phyloP scores from a whole-genome alignment of 2,113 vertebrate species.

The Tautogolabrus adspersus region DNA sequence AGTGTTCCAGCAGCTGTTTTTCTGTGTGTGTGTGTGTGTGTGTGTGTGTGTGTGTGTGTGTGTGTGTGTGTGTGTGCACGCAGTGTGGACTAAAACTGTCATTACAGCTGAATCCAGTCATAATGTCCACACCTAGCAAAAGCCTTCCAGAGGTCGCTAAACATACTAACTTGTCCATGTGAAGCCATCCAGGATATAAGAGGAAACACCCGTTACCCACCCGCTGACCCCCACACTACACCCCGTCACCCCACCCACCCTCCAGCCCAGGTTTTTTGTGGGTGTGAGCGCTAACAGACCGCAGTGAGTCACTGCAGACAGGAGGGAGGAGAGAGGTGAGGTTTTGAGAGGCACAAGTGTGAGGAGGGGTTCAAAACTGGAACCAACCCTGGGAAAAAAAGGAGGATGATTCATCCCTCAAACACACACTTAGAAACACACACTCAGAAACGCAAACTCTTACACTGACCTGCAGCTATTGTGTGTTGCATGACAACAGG shows the following conservation, averaged over 20 bases:
- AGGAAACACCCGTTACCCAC: slow-evolving; percentile 62
- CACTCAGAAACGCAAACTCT: slow-evolving; percentile 26
- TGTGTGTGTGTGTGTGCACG: slow-evolving; percentile 18
- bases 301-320: slow-evolving; percentile 60
- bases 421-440: slow-evolving; percentile 14
- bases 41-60: slow-evolving; percentile 19
- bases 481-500: slow-evolving; percentile 48
- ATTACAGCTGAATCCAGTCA: slow-evolving; percentile 64
- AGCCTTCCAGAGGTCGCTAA: slow-evolving; percentile 64
- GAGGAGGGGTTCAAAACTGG: slow-evolving; percentile 47
- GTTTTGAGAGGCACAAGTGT: slow-evolving; percentile 16
- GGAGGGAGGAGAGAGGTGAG: slow-evolving; percentile 41
- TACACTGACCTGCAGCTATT: slow-evolving; percentile 33
- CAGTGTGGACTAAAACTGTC: slow-evolving; percentile 47
- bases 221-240: slow-evolving; percentile 49
- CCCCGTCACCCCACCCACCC: slow-evolving; percentile 24
- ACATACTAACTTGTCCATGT: slow-evolving; percentile 33
- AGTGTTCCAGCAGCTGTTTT: slow-evolving; percentile 64
- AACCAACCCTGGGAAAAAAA: slow-evolving; percentile 56
- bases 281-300: slow-evolving; percentile 36
- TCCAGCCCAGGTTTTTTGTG: slow-evolving; percentile 42
- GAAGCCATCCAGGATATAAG: slow-evolving; percentile 51
- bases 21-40: slow-evolving; percentile 5
- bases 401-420: slow-evolving; percentile 36
- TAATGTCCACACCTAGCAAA: slow-evolving; percentile 71